Conservation (phyloP, 2,797 vertebrate species). For the Macropodus opercularis region DNA sequence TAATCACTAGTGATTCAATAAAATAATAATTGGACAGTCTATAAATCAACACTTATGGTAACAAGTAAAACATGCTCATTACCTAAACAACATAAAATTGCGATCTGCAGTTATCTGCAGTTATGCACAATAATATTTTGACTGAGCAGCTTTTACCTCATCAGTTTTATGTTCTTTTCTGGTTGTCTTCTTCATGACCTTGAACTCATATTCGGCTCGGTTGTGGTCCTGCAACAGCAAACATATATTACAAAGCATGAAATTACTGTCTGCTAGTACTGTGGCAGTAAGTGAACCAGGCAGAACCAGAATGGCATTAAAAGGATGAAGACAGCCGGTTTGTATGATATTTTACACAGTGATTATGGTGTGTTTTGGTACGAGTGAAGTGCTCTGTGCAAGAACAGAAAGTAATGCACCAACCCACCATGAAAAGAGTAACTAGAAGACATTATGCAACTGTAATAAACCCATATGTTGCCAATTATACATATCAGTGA, state of each 20-base stretch:
- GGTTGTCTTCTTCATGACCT: conserved; percentile 87
- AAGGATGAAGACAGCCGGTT: conserved; percentile 5
- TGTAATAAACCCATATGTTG: too few species aligned
- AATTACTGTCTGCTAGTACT: too few species aligned
- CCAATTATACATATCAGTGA: too few species aligned
- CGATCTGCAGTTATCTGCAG: too few species aligned
- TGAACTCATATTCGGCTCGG: conserved; percentile 91
- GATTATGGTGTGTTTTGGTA: not conserved
- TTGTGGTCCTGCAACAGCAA: conserved; percentile 87
- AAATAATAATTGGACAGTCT: not conserved
- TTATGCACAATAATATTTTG: too few species aligned
- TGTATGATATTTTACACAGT: not conserved
- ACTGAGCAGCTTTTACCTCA: conserved; percentile 88
- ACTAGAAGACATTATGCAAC: not conserved
- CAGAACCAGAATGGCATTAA: not conserved
- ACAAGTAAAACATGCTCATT: not conserved
- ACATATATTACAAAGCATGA: not conserved
- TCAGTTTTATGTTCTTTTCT: conserved; percentile 79
- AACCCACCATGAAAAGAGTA: conserved; percentile 9
- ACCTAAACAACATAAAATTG: not conserved
- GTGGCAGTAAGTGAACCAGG: not conserved
- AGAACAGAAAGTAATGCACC: conserved; percentile 1
- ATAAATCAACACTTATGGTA: not conserved
- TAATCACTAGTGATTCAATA: not conserved
- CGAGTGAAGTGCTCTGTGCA: not conserved